Percentiles rank a stretch among this genome's conserved stretches.
Evolutionary conservation across 1,140 invertebrate species (phyloP).

Genomic region (Papilio polyxenes): DNA sequence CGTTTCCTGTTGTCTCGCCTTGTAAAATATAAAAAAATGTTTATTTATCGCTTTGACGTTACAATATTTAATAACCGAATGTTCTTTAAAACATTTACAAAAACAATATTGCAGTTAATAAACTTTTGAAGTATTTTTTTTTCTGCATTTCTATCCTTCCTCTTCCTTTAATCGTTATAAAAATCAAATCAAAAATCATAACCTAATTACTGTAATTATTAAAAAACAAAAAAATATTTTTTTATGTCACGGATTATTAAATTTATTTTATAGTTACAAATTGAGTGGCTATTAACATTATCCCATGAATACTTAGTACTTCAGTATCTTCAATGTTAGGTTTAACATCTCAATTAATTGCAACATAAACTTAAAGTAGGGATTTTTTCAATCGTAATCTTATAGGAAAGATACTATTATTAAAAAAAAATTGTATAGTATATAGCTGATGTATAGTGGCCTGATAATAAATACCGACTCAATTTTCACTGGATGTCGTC

Average conservation of each 20-base stretch:
- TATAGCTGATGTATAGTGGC: too few relatives aligned
- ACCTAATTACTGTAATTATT: not conserved
- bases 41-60: constrained; percentile 35
- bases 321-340: not conserved
- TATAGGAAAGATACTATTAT: too few relatives aligned
- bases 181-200: not conserved
- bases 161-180: not conserved
- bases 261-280: not conserved
- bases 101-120: not conserved
- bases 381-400: too few relatives aligned
- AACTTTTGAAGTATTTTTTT: not conserved
- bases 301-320: not conserved
- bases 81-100: not conserved
- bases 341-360: too few relatives aligned
- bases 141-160: not conserved
- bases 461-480: too few relatives aligned
- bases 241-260: not conserved
- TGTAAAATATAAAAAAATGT: constrained; percentile 6
- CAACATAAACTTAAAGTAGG: too few relatives aligned
- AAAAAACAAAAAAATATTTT: not conserved
- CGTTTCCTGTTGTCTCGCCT: not conserved
- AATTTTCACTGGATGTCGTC: constrained; percentile 1
- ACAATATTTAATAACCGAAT: constrained; percentile 10
- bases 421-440: too few relatives aligned
- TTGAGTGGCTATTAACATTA: not conserved